Evolutionary conservation across 2,888 invertebrate genomes (phyloP).

Genomic region (Brachycybe producta): DNA sequence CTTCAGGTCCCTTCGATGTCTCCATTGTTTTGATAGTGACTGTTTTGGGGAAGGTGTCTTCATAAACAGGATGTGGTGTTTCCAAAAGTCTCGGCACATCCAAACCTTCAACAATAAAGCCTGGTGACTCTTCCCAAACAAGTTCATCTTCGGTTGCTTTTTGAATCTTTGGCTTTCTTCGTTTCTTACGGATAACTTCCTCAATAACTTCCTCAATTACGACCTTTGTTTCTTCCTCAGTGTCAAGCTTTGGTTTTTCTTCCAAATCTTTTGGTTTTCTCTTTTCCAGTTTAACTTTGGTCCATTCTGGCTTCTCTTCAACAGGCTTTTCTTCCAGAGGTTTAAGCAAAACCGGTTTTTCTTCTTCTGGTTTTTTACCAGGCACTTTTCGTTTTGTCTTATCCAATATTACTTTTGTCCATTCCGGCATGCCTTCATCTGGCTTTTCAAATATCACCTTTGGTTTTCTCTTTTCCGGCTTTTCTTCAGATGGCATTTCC

Average conservation of each 20-base stretch:
- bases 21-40: not conserved
- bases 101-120: no score
- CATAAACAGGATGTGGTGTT: no score
- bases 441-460: not conserved
- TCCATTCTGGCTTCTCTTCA: no score
- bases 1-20: not conserved
- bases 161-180: conserved; percentile 2
- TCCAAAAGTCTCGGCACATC: no score
- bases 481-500: no score
- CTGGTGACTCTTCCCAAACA: not conserved
- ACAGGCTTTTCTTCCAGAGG: no score
- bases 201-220: conserved; percentile 6
- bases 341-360: no score
- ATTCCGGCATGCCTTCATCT: not conserved
- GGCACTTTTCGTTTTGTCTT: not conserved
- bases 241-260: no score
- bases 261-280: no score
- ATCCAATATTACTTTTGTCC: not conserved
- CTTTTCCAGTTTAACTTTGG: no score
- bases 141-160: not conserved
- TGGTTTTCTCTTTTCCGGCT: no score
- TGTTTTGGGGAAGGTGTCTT: no score
- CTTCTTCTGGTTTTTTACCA: not conserved
- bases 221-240: not conserved
- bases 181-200: not conserved